phyloP scores from a whole-genome alignment of 2,797 vertebrate species.

The Sciurus carolinensis region DNA sequence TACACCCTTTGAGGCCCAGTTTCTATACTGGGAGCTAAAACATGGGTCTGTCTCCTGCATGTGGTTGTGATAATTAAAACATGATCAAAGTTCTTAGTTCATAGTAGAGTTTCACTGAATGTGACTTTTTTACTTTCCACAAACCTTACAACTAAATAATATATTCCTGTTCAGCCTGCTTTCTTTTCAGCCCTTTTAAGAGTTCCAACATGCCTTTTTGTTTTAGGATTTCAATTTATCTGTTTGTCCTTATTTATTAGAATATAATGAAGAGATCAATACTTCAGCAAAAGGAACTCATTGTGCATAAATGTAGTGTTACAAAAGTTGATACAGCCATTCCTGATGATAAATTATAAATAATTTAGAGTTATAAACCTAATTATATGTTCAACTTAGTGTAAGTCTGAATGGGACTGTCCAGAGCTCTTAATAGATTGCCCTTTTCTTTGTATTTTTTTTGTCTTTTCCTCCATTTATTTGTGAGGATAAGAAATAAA shows the following conservation, averaged over 20 bases:
- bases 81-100: neutral
- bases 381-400: slow-evolving; percentile 17
- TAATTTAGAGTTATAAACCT: neutral
- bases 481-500: slow-evolving; percentile 15
- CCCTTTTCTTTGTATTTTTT: neutral
- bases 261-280: slow-evolving; percentile 46
- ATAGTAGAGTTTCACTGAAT: neutral
- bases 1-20: neutral
- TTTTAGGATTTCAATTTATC: neutral
- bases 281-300: neutral
- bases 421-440: neutral
- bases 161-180: neutral
- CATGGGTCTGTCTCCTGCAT: neutral
- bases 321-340: neutral
- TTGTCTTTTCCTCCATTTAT: neutral
- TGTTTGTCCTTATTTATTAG: slow-evolving; percentile 17
- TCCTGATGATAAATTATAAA: slow-evolving; percentile 17
- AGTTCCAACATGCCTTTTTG: neutral
- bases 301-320: neutral
- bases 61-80: neutral
- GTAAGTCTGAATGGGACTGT: neutral
- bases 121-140: neutral
- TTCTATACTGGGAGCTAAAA: neutral
- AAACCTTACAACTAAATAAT: neutral
- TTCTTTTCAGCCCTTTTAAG: neutral